Evolutionary conservation across 2,113 vertebrate species (phyloP).

Genomic region (Chunga burmeisteri): DNA sequence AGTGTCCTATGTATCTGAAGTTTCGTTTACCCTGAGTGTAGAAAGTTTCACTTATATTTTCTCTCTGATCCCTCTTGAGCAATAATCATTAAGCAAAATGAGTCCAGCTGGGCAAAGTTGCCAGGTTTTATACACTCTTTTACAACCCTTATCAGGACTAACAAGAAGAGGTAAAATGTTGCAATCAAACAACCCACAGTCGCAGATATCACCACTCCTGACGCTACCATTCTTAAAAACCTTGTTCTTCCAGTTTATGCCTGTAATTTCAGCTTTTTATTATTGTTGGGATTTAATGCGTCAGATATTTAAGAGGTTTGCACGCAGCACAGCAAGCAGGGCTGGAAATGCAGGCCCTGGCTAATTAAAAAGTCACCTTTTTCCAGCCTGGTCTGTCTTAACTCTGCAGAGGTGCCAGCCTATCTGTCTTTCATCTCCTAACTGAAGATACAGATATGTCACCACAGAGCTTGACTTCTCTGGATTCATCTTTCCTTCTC

Average conservation of each 20-base stretch:
- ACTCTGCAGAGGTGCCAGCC: neutral
- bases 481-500: neutral
- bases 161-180: neutral
- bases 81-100: neutral
- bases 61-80: neutral
- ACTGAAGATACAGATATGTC: neutral
- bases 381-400: neutral
- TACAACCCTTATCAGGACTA: slow-evolving; percentile 8
- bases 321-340: neutral
- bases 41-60: slow-evolving; percentile 1
- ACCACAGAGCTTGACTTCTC: neutral
- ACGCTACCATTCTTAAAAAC: neutral
- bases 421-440: neutral
- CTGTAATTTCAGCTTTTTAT: neutral
- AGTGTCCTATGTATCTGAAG: neutral
- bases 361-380: neutral
- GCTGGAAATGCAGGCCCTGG: neutral
- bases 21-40: neutral
- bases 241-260: neutral
- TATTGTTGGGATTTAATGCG: neutral
- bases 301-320: neutral
- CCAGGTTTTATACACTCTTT: neutral
- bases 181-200: neutral
- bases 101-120: slow-evolving; percentile 9
- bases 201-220: neutral